Conservation (phyloP, 1,140 invertebrate genomes). For the Calephelis nemesis region DNA sequence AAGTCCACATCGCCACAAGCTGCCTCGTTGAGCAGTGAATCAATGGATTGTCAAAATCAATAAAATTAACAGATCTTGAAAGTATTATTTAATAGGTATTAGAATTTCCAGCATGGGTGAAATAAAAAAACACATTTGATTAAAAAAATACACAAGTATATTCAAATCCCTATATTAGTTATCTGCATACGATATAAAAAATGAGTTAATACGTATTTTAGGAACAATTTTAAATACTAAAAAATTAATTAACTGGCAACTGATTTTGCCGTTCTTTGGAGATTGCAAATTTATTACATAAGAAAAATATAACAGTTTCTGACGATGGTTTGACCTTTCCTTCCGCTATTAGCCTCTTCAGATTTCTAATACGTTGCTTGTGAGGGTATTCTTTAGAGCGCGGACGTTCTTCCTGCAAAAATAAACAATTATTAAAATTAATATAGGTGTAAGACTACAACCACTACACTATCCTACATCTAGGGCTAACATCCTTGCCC, state of each 20-base stretch:
- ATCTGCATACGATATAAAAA: background rate
- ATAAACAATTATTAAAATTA: background rate
- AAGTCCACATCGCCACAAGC: no score
- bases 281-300: conserved; percentile 77
- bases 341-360: conserved; percentile 62
- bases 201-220: background rate
- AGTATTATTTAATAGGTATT: no score
- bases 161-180: background rate
- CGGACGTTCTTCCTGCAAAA: conserved; percentile 41
- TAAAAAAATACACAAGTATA: background rate
- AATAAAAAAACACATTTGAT: no score
- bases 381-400: conserved; percentile 68
- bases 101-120: no score
- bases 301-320: conserved; percentile 76
- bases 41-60: no score
- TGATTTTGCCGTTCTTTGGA: conserved; percentile 63
- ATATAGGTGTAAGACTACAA: no score
- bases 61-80: no score
- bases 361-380: conserved; percentile 72
- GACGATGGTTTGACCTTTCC: conserved; percentile 70
- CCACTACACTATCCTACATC: no score
- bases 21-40: no score
- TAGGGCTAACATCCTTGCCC: no score
- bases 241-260: conserved; percentile 27
- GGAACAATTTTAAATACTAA: conserved; percentile 13